Conservation (phyloP, 1,140 invertebrate species). For the Stegodyphus dumicola region DNA sequence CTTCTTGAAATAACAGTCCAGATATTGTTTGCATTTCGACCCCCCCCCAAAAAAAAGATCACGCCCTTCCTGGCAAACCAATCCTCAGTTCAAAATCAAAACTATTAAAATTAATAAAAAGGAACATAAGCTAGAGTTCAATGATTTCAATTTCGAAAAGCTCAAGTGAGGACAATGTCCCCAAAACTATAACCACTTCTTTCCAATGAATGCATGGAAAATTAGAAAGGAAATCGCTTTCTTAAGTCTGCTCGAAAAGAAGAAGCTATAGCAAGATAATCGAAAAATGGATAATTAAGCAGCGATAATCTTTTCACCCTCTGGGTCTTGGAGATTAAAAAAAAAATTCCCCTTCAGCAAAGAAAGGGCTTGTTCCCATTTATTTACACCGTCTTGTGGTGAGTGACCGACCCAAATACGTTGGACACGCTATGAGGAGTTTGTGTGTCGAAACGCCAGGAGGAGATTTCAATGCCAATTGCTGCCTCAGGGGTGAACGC, state of each 20-base stretch:
- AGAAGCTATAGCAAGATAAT: not conserved
- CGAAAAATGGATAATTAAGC: not conserved
- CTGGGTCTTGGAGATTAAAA: not conserved
- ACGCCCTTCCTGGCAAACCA: not conserved
- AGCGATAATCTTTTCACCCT: not conserved
- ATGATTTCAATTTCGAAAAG: not conserved
- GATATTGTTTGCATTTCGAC: too few species aligned
- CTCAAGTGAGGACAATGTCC: not conserved
- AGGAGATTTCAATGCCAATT: not conserved
- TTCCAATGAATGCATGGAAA: not conserved
- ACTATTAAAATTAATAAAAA: not conserved
- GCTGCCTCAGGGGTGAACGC: not conserved
- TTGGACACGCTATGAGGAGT: not conserved
- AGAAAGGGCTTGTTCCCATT: not conserved
- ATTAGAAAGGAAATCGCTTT: not conserved
- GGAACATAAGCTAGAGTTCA: not conserved
- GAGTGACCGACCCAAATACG: not conserved
- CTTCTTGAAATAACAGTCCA: not conserved
- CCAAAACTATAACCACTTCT: not conserved
- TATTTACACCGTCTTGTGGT: not conserved
- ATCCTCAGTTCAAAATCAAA: not conserved
- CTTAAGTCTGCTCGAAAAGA: not conserved
- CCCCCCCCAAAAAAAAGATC: too few species aligned
- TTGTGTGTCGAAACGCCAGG: slow-evolving; percentile 1
- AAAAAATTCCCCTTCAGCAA: not conserved